Evolutionary conservation across 1,140 invertebrate genomes (phyloP), one percentile per base, ranked within the genome.

Genomic region (Nasonia giraulti): DNA sequence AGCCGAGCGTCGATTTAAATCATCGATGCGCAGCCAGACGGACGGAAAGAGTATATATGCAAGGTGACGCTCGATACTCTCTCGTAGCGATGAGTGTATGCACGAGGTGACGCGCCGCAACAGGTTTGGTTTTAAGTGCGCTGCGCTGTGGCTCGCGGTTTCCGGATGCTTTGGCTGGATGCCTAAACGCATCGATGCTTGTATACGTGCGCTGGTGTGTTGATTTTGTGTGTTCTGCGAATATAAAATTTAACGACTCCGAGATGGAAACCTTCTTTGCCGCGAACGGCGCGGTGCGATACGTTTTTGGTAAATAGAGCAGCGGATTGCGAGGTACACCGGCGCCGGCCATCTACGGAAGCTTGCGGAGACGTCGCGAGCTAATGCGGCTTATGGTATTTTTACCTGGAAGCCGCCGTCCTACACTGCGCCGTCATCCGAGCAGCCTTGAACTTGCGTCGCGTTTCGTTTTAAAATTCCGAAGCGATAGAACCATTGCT

Each of bases 1-100:
- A 55, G 50, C 1, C 27, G 12, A 62, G 44, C 83, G 80, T 87
- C 85, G 82, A 86, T 86, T 69, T 81, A 20, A 80, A 71, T 80
- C 40, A 73, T 73, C 40, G 66, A 80, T 68, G 37, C 20, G 27
- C 55, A 62, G 55, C 55, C 55, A 62, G 55, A 62, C 55, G 55
- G 17, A 62, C 55, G 55, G 55, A 62, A 62, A 62, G 55, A 6
- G 17, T 62, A n/a, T n/a, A 14, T 50, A 17, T 50, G 47, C 47
- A 50, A 50, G 47, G 47, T 50, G 47, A 50, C 11, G 47, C 47
- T 50, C 47, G 27, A 27, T 8, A 8, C 37, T 5, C 37, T 7
- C 37, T 7, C 40, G 40, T 3, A 40, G 37, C 5, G 37, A 40
- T 10, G 40, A 44, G 40, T 10, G 40, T 44, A 44, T 4, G 47